Conservation (phyloP, 2,797 vertebrate genomes). For the Pipistrellus kuhlii region DNA sequence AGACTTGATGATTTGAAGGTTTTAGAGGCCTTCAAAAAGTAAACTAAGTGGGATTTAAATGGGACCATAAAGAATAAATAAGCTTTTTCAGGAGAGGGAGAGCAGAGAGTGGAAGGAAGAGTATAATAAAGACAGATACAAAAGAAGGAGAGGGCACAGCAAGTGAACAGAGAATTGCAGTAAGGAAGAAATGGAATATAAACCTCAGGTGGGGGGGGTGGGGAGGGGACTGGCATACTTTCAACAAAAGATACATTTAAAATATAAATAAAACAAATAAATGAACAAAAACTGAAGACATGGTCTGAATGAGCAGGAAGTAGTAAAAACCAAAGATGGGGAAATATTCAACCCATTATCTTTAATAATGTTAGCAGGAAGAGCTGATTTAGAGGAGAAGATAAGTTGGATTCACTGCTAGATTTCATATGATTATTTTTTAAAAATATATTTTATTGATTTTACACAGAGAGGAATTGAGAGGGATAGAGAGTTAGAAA, state of each 20-base stretch:
- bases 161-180: neutral
- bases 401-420: neutral
- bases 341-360: neutral
- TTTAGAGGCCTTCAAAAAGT: slow-evolving; percentile 27
- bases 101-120: neutral
- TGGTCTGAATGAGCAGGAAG: neutral
- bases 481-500: too few relatives aligned
- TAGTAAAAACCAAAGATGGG: neutral
- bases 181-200: neutral
- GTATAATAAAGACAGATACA: neutral
- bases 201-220: neutral
- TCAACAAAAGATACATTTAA: too few relatives aligned
- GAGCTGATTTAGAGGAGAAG: neutral
- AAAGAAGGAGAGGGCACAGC: neutral
- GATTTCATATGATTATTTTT: neutral
- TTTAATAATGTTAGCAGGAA: neutral
- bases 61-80: neutral
- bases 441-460: too few relatives aligned
- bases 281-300: too few relatives aligned
- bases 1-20: neutral
- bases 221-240: too few relatives aligned
- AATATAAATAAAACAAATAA: too few relatives aligned
- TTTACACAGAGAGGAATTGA: too few relatives aligned
- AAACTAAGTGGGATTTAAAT: slow-evolving; percentile 29
- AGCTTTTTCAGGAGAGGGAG: neutral